Evolutionary conservation across 2,797 vertebrate species (phyloP), one percentile per base, ranked within the genome.

Genomic region (Manis crassicaudata): DNA sequence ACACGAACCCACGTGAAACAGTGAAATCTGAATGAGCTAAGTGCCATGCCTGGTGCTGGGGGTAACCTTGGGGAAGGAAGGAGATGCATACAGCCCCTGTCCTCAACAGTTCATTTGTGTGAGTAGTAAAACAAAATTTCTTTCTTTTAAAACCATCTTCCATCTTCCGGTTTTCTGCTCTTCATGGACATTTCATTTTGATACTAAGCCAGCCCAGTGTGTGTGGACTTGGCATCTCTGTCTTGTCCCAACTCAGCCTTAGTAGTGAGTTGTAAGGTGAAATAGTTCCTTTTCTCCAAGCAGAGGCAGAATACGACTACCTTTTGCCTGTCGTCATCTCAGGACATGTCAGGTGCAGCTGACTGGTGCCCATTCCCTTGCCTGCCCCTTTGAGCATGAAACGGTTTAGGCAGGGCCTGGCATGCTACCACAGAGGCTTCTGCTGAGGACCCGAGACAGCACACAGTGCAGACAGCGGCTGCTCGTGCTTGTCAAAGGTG

Each of bases 181-280:
- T 82, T 7, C 11, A 1, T 6, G 37, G 20, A 16, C 27, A 29
- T 16, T 65, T 56, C 76, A 4, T 32, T 77, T 21, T 63, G 77
- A 52, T 32, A 0, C 10, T 52, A 37, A 40, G 52, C 52, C 6
- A 0, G 20, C 46, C 63, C 0, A 2, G 16, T 5, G 0, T 8
- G 0, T 8, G 0, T 25, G 40, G 56, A 14, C 50, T 21, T 0
- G 4, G 50, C 29, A 6, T 60, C 87, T 32, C 37, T 7, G 4
- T 37, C 58, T 54, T 23, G 35, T 32, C 65, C n/a, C 9, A 0
- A 5, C 29, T 20, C 54, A 43, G 63, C 46, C 62, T 62, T 13
- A 62, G 9, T 17, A 43, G 46, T 10, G 23, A 73, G 43, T 67
- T 43, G 2, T 9, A 11, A 37, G 10, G n/a, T 56, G 35, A 68